These are phyloP conservation scores for Yponomeuta cagnagella DNA, from an alignment of 2,888 invertebrate species.

Conservation along the genomic window DNA sequence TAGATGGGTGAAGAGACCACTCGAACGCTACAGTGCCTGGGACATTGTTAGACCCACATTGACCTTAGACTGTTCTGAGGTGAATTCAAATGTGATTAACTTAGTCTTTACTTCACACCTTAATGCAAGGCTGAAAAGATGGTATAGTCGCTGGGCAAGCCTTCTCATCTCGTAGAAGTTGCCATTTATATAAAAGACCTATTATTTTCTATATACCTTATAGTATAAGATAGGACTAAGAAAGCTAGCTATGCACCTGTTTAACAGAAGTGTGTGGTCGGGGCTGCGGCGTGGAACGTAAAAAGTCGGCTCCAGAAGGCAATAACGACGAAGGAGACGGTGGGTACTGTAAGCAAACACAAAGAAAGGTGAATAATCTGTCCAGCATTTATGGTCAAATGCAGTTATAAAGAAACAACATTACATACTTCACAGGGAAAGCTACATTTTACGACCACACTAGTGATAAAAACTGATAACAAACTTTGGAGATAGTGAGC, in stretches of 20 bases:
- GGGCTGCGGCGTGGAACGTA: constrained; percentile 70
- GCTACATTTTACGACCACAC: background rate
- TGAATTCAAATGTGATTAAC: too few relatives aligned
- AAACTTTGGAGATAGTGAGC: background rate
- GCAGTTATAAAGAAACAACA: background rate
- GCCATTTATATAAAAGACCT: too few relatives aligned
- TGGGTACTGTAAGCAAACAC: constrained; percentile 76
- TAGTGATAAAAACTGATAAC: background rate
- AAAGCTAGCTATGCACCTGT: constrained; percentile 44
- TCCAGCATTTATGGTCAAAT: constrained; percentile 50
- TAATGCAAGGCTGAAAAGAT: too few relatives aligned
- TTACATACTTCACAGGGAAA: background rate
- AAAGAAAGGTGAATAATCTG: constrained; percentile 24
- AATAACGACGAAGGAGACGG: constrained; percentile 79
- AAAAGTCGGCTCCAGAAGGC: constrained; percentile 74
- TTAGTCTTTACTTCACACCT: too few relatives aligned
- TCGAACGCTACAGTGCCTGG: too few relatives aligned
- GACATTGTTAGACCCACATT: too few relatives aligned
- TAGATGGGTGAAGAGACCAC: too few relatives aligned
- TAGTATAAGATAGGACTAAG: background rate
- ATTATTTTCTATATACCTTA: too few relatives aligned
- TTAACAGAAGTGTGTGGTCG: constrained; percentile 69
- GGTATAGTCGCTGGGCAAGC: too few relatives aligned
- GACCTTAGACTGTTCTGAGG: too few relatives aligned
- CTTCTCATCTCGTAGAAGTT: too few relatives aligned